Evolutionary conservation across 2,888 invertebrate species (phyloP).

Genomic region (Agrotis segetum): DNA sequence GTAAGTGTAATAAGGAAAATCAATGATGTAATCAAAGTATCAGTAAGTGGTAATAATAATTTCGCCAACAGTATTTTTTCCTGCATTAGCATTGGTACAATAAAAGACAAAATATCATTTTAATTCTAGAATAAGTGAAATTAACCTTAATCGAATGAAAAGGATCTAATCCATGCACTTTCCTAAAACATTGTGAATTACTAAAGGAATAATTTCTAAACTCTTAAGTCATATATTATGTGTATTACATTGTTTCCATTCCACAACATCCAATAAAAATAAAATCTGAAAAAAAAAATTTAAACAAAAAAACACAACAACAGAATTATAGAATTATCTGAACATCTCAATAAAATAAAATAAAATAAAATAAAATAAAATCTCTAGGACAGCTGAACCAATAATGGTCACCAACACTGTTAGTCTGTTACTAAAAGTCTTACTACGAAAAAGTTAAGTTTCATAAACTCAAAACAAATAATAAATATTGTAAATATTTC

Average conservation of each 20-base stretch:
- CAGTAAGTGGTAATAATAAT: no score
- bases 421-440: no score
- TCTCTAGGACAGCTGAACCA: neutral
- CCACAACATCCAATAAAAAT: neutral
- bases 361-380: no score
- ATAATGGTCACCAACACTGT: no score
- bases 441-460: no score
- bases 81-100: neutral
- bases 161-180: neutral
- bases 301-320: neutral
- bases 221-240: neutral
- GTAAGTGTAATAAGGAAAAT: constrained; percentile 13
- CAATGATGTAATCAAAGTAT: no score
- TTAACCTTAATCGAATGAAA: neutral
- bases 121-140: neutral
- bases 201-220: neutral
- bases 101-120: no score
- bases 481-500: no score
- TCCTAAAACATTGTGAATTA: neutral
- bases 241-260: neutral
- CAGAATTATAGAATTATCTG: no score
- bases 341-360: no score
- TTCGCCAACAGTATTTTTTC: no score
- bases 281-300: neutral
- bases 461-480: no score